phyloP scores from a whole-genome alignment of 1,140 invertebrate genomes.

The Odontomachus brunneus region DNA sequence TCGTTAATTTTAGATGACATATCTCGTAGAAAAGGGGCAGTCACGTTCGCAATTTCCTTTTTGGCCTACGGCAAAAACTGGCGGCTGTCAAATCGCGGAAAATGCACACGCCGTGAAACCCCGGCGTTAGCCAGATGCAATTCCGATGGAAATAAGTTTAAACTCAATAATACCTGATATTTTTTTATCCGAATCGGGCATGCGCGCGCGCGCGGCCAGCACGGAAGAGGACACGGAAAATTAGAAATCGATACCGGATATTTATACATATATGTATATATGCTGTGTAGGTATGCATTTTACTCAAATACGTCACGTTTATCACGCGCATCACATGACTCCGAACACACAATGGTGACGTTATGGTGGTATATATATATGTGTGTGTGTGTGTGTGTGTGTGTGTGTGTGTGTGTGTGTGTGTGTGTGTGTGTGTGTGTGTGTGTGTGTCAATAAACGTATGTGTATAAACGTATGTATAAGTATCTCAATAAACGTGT shows the following conservation, averaged over 20 bases:
- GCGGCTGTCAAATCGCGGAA: constrained; percentile 46
- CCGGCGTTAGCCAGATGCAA: constrained; percentile 18
- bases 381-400: no score
- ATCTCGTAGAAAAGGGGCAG: not conserved
- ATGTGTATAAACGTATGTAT: not conserved
- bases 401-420: no score
- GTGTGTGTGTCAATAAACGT: no score
- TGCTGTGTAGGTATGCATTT: not conserved
- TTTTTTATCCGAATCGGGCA: constrained; percentile 34
- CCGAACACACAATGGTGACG: constrained; percentile 11
- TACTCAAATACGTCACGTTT: constrained; percentile 13
- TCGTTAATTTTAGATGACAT: constrained; percentile 39
- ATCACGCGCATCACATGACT: not conserved
- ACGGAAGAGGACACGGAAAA: not conserved
- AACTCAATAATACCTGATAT: constrained; percentile 35
- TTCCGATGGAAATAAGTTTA: constrained; percentile 32
- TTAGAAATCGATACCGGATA: constrained; percentile 17
- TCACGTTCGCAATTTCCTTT: constrained; percentile 1
- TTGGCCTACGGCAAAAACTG: constrained; percentile 10
- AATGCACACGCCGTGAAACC: constrained; percentile 23
- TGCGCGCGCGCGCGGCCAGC: not conserved
- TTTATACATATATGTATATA: not conserved
- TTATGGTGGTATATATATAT: no score
- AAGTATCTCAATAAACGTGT: constrained; percentile 20
- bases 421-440: no score